Evolutionary conservation across 2,888 invertebrate species (phyloP).

Genomic region (Napeogenes sylphis): DNA sequence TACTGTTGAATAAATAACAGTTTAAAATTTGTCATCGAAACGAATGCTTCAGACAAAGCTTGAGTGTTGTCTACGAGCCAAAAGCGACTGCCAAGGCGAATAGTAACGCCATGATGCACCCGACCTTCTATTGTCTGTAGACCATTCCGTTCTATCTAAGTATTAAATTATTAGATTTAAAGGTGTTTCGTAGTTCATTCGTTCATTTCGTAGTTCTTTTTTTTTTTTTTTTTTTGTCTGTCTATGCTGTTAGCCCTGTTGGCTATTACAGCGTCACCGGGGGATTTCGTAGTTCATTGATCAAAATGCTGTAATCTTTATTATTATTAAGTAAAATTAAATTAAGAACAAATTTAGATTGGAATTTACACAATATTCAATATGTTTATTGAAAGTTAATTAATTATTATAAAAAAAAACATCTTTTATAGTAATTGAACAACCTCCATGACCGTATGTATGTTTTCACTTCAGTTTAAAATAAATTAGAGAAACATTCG

Average conservation of each 20-base stretch:
- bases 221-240: too few species aligned
- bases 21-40: slow-evolving; percentile 37
- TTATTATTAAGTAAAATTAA: too few species aligned
- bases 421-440: neutral
- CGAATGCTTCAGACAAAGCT: slow-evolving; percentile 36
- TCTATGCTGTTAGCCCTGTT: too few species aligned
- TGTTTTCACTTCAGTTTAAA: slow-evolving; percentile 18
- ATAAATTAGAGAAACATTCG: slow-evolving; percentile 19
- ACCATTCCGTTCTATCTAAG: slow-evolving; percentile 47
- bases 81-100: slow-evolving; percentile 66
- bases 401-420: neutral
- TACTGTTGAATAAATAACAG: slow-evolving; percentile 27
- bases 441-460: neutral
- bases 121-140: slow-evolving; percentile 70
- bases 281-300: too few species aligned
- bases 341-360: too few species aligned
- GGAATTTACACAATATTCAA: too few species aligned
- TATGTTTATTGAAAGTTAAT: too few species aligned
- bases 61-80: slow-evolving; percentile 62
- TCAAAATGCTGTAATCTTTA: too few species aligned
- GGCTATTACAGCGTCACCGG: too few species aligned
- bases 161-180: slow-evolving; percentile 13
- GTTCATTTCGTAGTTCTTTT: too few species aligned
- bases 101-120: slow-evolving; percentile 67
- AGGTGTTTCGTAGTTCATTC: neutral